These are phyloP conservation scores for Aepyceros melampus DNA, from an alignment of 2,113 vertebrate species.

Conservation along the genomic window DNA sequence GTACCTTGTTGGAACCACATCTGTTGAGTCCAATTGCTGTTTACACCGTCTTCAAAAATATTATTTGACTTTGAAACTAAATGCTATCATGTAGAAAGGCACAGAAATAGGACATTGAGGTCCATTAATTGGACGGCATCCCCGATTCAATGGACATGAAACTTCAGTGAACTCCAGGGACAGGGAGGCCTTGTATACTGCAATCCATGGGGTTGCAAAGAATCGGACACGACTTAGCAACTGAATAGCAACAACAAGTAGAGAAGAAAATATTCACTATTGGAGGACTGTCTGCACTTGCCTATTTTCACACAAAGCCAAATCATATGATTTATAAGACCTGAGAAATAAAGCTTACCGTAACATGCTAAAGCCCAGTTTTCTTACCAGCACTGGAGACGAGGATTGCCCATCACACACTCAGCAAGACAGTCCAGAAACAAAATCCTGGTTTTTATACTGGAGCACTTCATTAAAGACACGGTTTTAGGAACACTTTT, in stretches of 20 bases:
- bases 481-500: background rate
- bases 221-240: no score
- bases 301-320: background rate
- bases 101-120: background rate
- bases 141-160: background rate
- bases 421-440: background rate
- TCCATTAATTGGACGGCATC: background rate
- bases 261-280: no score
- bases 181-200: no score
- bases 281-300: background rate
- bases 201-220: no score
- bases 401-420: background rate
- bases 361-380: background rate
- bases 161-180: background rate
- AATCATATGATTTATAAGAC: background rate
- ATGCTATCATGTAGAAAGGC: background rate
- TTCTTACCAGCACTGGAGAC: background rate
- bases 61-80: background rate
- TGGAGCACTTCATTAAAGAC: background rate
- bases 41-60: background rate
- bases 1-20: background rate
- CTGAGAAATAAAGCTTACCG: background rate
- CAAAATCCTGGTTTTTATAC: background rate
- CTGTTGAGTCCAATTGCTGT: background rate
- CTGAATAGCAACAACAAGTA: no score